Percentiles rank a stretch among this genome's conserved stretches.
Conservation (phyloP, 2,888 invertebrate species). For the Resseliella maxima region DNA sequence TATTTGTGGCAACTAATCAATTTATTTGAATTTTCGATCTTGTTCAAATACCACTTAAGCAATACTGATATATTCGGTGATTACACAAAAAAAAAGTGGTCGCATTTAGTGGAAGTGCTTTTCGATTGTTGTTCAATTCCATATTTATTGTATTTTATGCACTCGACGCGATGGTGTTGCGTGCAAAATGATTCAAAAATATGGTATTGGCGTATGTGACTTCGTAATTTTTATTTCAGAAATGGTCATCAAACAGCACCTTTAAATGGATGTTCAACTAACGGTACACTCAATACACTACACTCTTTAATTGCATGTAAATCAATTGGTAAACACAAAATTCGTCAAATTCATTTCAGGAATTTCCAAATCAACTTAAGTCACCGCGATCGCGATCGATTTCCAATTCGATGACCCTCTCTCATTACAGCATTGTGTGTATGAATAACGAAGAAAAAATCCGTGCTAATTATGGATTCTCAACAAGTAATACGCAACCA, state of each 20-base stretch:
- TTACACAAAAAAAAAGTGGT: neutral
- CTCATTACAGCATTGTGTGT: neutral
- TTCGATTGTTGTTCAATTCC: neutral
- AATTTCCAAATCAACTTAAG: conserved; percentile 29
- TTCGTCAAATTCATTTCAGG: neutral
- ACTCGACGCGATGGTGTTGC: neutral
- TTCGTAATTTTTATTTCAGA: neutral
- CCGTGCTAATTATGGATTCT: neutral
- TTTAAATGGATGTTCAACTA: neutral
- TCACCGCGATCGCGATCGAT: neutral
- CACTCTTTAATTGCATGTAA: neutral
- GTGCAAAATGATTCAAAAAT: neutral
- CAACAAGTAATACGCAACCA: neutral
- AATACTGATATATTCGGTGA: neutral
- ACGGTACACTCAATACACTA: neutral
- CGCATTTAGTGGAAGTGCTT: neutral
- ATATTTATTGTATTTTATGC: neutral
- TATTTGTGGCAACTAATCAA: neutral
- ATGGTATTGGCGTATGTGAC: neutral
- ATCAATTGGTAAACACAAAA: neutral
- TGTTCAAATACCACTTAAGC: neutral
- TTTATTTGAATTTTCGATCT: neutral
- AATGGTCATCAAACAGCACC: neutral
- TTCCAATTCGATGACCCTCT: conserved; percentile 37
- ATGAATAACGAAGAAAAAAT: neutral